Percentiles rank a stretch among this genome's conserved stretches.
Evolutionary conservation across 1,140 invertebrate species (phyloP).

Genomic region (Trachelipus rathkii): DNA sequence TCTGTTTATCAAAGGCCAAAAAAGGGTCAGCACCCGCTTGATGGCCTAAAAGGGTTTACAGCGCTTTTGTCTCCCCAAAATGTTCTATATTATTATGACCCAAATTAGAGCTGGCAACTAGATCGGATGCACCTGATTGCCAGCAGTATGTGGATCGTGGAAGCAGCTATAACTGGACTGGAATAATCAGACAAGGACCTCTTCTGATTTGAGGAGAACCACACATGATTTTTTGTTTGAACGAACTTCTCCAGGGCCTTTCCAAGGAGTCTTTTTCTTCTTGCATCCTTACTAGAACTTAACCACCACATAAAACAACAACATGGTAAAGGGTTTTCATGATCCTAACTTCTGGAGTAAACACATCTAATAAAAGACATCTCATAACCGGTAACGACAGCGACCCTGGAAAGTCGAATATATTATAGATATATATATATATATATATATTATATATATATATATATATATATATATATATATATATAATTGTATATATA

Average conservation of each 20-base stretch:
- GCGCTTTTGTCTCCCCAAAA: constrained; percentile 70
- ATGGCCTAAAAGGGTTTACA: constrained; percentile 75
- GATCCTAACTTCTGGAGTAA: constrained; percentile 28
- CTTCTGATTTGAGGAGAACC: constrained; percentile 71
- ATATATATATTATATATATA: not conserved
- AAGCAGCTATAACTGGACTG: constrained; percentile 64
- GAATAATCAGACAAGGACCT: constrained; percentile 74
- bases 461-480: constrained; percentile 20
- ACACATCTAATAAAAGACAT: constrained; percentile 17
- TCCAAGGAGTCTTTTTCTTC: not conserved
- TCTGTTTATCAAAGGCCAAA: constrained; percentile 62
- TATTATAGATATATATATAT: not conserved
- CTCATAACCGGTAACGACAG: constrained; percentile 7
- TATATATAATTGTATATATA: constrained; percentile 18
- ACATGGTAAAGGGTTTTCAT: constrained; percentile 29
- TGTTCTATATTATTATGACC: constrained; percentile 69
- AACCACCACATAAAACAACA: constrained; percentile 25
- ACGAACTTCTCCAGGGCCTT: not conserved
- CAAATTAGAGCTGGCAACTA: constrained; percentile 71
- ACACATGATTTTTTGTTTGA: constrained; percentile 63
- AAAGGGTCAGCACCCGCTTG: constrained; percentile 71
- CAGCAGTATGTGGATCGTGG: constrained; percentile 67
- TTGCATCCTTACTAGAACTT: not conserved
- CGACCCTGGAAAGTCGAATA: not conserved
- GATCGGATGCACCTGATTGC: constrained; percentile 80